phyloP scores from a whole-genome alignment of 2,888 invertebrate species.

The Tipula helvola region DNA sequence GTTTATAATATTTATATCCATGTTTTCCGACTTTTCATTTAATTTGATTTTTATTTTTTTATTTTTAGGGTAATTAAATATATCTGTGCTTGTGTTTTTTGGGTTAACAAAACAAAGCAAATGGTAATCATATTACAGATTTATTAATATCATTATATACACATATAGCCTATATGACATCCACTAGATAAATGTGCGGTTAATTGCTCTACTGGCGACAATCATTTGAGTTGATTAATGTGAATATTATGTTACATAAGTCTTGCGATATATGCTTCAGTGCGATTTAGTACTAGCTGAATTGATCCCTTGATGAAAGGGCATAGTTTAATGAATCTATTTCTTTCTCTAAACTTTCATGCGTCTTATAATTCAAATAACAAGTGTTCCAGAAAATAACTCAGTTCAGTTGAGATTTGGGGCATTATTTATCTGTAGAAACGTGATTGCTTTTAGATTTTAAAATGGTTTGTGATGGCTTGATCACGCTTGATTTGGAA shows the following conservation, averaged over 20 bases:
- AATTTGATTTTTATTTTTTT: neutral
- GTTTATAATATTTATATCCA: neutral
- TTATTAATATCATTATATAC: neutral
- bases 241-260: neutral
- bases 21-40: neutral
- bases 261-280: too few species aligned
- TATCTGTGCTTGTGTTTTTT: neutral
- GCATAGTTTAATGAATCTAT: too few species aligned
- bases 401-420: too few species aligned
- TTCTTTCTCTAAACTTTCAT: too few species aligned
- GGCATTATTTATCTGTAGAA: too few species aligned
- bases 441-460: too few species aligned
- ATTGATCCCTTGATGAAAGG: too few species aligned
- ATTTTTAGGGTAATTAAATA: neutral
- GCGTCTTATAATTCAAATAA: too few species aligned
- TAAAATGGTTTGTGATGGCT: too few species aligned
- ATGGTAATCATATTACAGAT: neutral
- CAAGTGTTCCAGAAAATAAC: too few species aligned
- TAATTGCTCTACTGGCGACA: neutral
- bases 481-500: too few species aligned
- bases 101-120: neutral
- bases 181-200: neutral
- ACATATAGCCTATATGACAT: neutral
- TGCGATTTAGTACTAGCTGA: too few species aligned
- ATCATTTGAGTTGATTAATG: neutral